Base-by-base conservation (phyloP, 2,113 vertebrate species). In the Mola mola region DNA sequence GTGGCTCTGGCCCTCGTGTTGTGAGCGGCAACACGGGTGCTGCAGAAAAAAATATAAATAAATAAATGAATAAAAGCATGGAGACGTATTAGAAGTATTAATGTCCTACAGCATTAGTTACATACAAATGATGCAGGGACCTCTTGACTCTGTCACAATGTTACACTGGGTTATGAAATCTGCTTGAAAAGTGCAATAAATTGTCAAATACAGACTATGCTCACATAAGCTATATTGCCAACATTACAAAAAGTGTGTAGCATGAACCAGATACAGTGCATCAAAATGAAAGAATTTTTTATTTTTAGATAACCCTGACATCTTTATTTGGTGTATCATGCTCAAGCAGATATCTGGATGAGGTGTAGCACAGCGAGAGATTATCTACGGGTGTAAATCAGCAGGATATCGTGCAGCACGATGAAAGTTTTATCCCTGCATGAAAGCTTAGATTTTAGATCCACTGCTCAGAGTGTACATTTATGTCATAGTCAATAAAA, bases 91-190 rank as follows among this genome's bases (percentile, higher is more conserved):
- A n/a, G n/a, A n/a, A n/a, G n/a, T n/a, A n/a, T n/a, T n/a, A n/a
- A n/a, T n/a, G n/a, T n/a, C n/a, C n/a, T n/a, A n/a, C 46, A 62
- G 61, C 49, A 28, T 62, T 50, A 67, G 38, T 74, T 74, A 65
- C 75, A 71, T 47, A 52, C 48, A 16, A 52, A 70, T 57, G 52
- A 78, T 47, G 17, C 66, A 67, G 51, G 55, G 67, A 66, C 46
- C 50, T 63, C 58, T 36, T 56, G 50, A 72, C 40, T 52, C 40
- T 40, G 43, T 52, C 66, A 70, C 55, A n/a, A n/a, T 68, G 61
- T 51, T 49, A 56, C 29, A 75, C 28, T 43, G 44, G 53, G 53
- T 61, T 43, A 31, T n/a, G n/a, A n/a, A n/a, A n/a, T n/a, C n/a
- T n/a, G n/a, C n/a, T n/a, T n/a, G n/a, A n/a, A n/a, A n/a, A n/a